A percentile compares a stretch with the other conserved stretches of the same genome.
phyloP scores from a whole-genome alignment of 2,888 invertebrate genomes.

The Lepidocyrtinus sp. region DNA sequence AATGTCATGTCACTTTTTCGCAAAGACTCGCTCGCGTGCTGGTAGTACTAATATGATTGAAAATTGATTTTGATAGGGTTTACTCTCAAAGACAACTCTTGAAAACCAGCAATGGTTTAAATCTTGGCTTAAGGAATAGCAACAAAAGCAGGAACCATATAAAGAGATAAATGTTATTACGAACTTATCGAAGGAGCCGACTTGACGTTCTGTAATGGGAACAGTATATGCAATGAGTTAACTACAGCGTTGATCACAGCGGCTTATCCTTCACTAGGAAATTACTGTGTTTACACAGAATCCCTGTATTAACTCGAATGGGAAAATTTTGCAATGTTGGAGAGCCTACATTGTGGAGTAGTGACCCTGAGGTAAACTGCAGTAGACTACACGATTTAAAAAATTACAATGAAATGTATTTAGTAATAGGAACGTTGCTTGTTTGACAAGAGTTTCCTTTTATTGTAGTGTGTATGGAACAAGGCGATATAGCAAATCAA shows the following conservation, averaged over 20 bases:
- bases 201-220: conserved; percentile 4
- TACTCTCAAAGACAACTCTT: background rate
- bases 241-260: background rate
- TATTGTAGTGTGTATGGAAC: conserved; percentile 26
- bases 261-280: conserved; percentile 31
- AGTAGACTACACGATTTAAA: conserved; percentile 8
- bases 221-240: background rate
- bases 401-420: conserved; percentile 1
- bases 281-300: conserved; percentile 4
- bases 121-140: too few relatives aligned
- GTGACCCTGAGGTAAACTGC: conserved; percentile 43
- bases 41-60: conserved; percentile 2
- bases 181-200: too few relatives aligned
- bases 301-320: background rate
- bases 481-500: conserved; percentile 21
- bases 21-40: background rate
- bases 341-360: background rate
- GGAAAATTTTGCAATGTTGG: conserved; percentile 20
- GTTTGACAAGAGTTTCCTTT: conserved; percentile 28
- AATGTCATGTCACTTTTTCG: conserved; percentile 7
- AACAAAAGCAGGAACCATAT: too few relatives aligned
- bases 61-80: background rate
- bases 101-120: too few relatives aligned
- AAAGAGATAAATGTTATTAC: too few relatives aligned
- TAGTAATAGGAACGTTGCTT: conserved; percentile 16